Base-by-base conservation (phyloP, 2,888 invertebrate genomes). In the Ophion obscuratus region DNA sequence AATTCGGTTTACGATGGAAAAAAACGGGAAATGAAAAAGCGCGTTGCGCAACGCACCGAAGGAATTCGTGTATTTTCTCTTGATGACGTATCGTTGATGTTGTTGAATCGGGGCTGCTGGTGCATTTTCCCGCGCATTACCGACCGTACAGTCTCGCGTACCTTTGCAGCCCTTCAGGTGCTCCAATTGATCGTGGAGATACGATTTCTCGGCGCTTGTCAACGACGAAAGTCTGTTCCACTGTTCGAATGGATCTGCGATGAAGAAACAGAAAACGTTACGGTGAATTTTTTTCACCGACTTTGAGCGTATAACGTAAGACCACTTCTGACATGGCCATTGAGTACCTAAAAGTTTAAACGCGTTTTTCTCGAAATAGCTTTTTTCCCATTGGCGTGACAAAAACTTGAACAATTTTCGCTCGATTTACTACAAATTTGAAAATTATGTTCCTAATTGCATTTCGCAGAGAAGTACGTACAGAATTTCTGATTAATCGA, bases 161-260 rank as follows among this genome's bases (percentile, higher is more conserved):
- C 99, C 99, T 87, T 96, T 96, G 92, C 99, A 99, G 68, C 95
- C 96, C 89, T 98, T 96, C 90, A 99, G 95, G 87, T 96, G 96
- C 87, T 97, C 96, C 88, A 99, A 94, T 89, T 97, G 97, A 88
- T 97, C 96, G 91, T 98, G 97, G 88, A 99, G 96, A 93, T 97
- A 97, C 24, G 97, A 96, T 89, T 95, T 96, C 92, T 98, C 97
- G 0, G 96, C 95, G 17, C 96, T 93, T 71, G 97, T 97, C 85
- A 99, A 94, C 84, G 97, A 96, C 89, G 97, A 96, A n/a, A 97
- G 96, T 89, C 97, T 95, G 94, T 99, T 99, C 94, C 97, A 96
- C 61, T 98, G 97, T 95, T 99, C 99, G 94, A 98, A 98, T 0
- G 99, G 99, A 97, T 99, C 99, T 96, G 92, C 70, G 95, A 83